A percentile compares a stretch with the other conserved stretches of the same genome.
Conservation (phyloP, 1,140 invertebrate genomes). For the Agrilus planipennis region DNA sequence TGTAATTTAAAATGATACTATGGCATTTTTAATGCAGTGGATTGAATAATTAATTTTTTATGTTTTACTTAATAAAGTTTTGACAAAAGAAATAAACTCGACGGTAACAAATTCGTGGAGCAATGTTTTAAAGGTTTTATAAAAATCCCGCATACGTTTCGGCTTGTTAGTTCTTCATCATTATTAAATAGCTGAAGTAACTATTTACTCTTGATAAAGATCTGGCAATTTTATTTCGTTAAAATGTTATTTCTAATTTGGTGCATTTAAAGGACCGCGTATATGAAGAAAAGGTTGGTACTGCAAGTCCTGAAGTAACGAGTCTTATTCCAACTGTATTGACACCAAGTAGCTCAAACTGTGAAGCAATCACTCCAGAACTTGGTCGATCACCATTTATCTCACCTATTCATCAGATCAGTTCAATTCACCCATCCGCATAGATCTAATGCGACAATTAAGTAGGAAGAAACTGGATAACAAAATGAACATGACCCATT, state of each 20-base stretch:
- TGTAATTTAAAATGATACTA: no score
- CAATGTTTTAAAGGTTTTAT: no score
- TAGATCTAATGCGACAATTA: constrained; percentile 9
- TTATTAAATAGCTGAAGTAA: no score
- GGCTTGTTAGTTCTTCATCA: no score
- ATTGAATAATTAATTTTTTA: no score
- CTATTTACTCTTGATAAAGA: no score
- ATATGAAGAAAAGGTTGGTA: constrained; percentile 37
- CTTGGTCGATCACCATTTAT: constrained; percentile 35
- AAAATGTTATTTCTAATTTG: not conserved
- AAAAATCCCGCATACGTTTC: no score
- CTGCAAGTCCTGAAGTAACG: constrained; percentile 43
- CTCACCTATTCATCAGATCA: constrained; percentile 38
- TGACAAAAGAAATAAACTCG: no score
- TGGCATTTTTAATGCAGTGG: no score
- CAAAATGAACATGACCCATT: constrained; percentile 2
- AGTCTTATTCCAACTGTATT: constrained; percentile 38
- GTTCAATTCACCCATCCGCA: constrained; percentile 37
- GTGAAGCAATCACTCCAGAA: constrained; percentile 34
- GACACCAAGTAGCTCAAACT: constrained; percentile 36
- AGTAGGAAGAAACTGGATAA: constrained; percentile 1
- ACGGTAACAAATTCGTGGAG: no score
- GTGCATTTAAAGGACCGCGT: constrained; percentile 37
- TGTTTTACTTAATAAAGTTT: no score
- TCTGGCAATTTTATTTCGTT: no score